A percentile compares a stretch with the other conserved stretches of the same genome.
These are phyloP conservation scores for Fringilla coelebs DNA, from an alignment of 2,797 vertebrate species.

Conservation along the genomic window DNA sequence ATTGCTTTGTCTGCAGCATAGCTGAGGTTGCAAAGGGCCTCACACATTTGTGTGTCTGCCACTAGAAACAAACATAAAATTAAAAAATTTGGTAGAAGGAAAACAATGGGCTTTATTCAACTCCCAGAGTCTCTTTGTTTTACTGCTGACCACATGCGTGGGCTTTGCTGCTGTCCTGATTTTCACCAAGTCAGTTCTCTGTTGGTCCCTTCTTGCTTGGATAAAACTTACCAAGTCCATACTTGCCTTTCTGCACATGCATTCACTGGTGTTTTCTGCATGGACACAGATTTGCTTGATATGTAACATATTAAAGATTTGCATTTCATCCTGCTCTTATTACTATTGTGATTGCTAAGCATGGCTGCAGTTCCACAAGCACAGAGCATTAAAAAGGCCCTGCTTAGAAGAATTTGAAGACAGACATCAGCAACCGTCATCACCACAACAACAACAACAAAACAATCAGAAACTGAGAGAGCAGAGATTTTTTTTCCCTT, in stretches of 20 bases:
- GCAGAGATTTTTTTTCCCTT: not conserved
- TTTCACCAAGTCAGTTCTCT: not conserved
- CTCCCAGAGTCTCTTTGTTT: conserved; percentile 8
- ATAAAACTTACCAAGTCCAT: not conserved
- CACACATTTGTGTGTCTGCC: not conserved
- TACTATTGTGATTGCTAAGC: not conserved
- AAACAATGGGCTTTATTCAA: conserved; percentile 29
- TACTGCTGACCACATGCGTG: not conserved
- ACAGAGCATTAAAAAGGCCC: not conserved
- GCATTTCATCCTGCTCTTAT: not conserved
- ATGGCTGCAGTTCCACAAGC: not conserved
- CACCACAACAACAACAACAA: not conserved
- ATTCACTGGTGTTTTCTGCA: not conserved
- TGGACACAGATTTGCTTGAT: not conserved
- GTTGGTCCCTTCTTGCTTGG: not conserved
- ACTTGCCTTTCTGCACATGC: not conserved
- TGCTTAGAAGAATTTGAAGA: not conserved
- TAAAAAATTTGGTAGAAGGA: not conserved
- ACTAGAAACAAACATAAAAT: conserved; percentile 26
- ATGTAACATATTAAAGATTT: not conserved
- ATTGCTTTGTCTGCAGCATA: not conserved
- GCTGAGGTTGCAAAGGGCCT: not conserved
- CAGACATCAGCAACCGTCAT: not conserved
- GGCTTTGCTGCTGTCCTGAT: not conserved
- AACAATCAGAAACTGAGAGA: not conserved